Percentiles rank a stretch among this genome's conserved stretches.
Evolutionary conservation across 2,888 invertebrate species (phyloP).

Genomic region (Neoscelio sp.): DNA sequence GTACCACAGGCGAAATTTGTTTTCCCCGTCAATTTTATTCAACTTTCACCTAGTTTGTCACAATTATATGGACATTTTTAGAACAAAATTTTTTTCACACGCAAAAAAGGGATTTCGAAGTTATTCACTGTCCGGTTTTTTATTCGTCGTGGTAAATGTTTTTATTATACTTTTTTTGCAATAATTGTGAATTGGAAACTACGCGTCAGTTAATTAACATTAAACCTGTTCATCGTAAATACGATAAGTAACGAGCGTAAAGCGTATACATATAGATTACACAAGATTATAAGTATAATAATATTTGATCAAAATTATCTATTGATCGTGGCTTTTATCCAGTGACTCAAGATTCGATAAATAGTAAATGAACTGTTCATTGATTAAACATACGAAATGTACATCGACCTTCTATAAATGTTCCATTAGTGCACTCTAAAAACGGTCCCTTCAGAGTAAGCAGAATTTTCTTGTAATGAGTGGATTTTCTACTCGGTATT

Average conservation of each 20-base stretch:
- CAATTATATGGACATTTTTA: conserved; percentile 54
- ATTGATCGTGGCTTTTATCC: background rate
- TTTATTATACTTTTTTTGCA: background rate
- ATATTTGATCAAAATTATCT: background rate
- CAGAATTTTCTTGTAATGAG: too few species aligned
- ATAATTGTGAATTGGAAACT: too few species aligned
- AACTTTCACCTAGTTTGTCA: conserved; percentile 61
- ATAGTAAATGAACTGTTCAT: background rate
- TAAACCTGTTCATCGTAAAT: background rate
- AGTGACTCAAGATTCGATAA: background rate
- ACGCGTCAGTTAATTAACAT: conserved; percentile 1
- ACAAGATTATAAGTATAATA: too few species aligned
- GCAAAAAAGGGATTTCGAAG: conserved; percentile 14
- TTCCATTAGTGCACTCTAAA: background rate
- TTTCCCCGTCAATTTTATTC: conserved; percentile 57
- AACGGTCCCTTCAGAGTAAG: too few species aligned
- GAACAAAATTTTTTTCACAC: conserved; percentile 29
- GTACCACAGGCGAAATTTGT: conserved; percentile 41
- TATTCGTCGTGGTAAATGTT: background rate
- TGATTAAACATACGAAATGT: conserved; percentile 3
- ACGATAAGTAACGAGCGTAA: background rate
- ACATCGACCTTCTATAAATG: conserved; percentile 6
- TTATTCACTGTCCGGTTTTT: conserved; percentile 7
- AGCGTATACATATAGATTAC: too few species aligned
- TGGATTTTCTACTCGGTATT: too few species aligned